A percentile compares a stretch with the other conserved stretches of the same genome.
Conservation (phyloP, 2,113 vertebrate genomes). For the Hippocampus mohnikei region DNA sequence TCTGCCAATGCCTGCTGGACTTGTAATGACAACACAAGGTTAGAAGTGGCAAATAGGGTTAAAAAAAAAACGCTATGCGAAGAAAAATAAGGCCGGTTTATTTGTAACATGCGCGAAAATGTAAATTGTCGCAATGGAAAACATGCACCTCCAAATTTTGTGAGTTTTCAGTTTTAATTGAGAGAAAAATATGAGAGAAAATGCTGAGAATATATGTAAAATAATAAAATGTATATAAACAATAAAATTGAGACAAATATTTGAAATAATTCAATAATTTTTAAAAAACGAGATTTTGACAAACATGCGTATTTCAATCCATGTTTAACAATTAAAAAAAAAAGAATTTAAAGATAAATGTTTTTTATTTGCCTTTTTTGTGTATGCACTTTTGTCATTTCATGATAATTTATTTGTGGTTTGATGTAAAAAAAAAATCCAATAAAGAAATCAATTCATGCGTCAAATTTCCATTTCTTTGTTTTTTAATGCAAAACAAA, state of each 20-base stretch:
- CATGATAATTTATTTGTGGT: slow-evolving; percentile 25
- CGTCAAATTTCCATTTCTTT: slow-evolving; percentile 41
- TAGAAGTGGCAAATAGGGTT: slow-evolving; percentile 9
- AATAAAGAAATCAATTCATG: slow-evolving; percentile 60
- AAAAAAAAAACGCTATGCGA: not conserved
- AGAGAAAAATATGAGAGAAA: not conserved
- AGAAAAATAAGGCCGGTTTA: not conserved
- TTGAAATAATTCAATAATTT: not conserved
- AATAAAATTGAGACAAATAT: not conserved
- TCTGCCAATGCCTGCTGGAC: slow-evolving; percentile 59
- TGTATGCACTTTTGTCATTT: slow-evolving; percentile 15
- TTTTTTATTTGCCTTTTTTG: not conserved
- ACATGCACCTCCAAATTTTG: not conserved
- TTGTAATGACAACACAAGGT: slow-evolving; percentile 22
- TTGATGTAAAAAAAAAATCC: slow-evolving; percentile 37
- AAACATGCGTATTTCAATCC: not conserved
- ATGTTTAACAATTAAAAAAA: not conserved
- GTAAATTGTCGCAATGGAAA: not conserved
- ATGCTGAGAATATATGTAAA: not conserved
- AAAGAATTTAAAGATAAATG: not conserved
- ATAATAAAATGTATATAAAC: not conserved
- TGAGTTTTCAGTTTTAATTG: not conserved
- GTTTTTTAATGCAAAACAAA: not conserved
- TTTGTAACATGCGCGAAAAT: not conserved
- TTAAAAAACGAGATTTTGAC: not conserved